Evolutionary conservation across 37 sponge, comb jelly and placozoan genomes (phyloP).

Genomic region (Sycon ciliatum): DNA sequence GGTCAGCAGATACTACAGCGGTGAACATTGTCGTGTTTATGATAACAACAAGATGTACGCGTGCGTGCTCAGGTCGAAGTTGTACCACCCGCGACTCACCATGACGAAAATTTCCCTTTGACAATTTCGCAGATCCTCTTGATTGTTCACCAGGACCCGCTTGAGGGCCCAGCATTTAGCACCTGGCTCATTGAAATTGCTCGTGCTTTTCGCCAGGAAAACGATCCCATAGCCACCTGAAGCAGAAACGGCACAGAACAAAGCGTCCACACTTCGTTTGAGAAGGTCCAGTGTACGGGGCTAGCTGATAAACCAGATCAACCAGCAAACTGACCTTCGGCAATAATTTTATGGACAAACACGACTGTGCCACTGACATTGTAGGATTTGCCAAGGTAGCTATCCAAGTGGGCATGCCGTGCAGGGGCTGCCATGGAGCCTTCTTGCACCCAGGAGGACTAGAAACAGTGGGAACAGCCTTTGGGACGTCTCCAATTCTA

Average conservation of each 20-base stretch:
- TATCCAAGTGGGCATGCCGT: background rate
- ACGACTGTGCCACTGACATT: conserved; percentile 20
- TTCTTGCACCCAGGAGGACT: too few relatives aligned
- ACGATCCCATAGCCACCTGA: conserved; percentile 80
- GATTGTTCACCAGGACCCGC: conserved; percentile 75
- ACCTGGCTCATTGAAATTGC: conserved; percentile 16
- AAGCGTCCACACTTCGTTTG: background rate
- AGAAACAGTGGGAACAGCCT: too few relatives aligned
- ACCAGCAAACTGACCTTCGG: conserved; percentile 49
- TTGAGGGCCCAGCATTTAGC: conserved; percentile 59
- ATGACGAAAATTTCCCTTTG: conserved; percentile 74
- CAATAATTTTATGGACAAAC: conserved; percentile 54
- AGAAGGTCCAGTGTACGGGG: background rate
- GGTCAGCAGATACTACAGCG: too few relatives aligned
- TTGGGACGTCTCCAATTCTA: too few relatives aligned
- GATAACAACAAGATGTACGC: too few relatives aligned
- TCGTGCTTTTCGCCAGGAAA: conserved; percentile 37
- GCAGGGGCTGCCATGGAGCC: background rate
- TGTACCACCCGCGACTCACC: too few relatives aligned
- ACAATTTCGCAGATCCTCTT: conserved; percentile 52
- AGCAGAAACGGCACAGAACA: background rate
- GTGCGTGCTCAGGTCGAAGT: too few relatives aligned
- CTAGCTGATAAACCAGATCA: too few relatives aligned
- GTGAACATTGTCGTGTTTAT: too few relatives aligned
- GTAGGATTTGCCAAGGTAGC: background rate